Evolutionary conservation across 2,113 vertebrate species (phyloP), one percentile per base, ranked within the genome.

Genomic region (Bubo bubo): DNA sequence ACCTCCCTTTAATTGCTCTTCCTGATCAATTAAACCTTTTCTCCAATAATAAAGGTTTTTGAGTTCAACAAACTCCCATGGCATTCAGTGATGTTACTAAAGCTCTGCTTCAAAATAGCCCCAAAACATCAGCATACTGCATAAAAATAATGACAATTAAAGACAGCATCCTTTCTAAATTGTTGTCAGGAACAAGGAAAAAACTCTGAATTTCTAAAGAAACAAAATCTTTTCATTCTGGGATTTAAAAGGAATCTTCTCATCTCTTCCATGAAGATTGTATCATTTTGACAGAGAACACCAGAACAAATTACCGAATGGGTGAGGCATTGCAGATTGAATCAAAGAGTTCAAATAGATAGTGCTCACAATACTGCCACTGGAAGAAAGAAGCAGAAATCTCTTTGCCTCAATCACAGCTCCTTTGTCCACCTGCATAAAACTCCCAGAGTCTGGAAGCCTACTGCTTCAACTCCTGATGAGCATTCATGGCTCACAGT

Each of bases 391-490:
- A 19, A 91, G 66, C 8, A 49, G 70, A 94, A 95, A 92, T 84
- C 64, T 64, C 86, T 96, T 72, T 72, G 49, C 92, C 62, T 91
- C 76, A 96, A 95, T 97, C 96, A 96, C 70, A 72, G 88, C 73
- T 97, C 92, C 79, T 97, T 96, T 97, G 97, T 96, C 89, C 96
- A 96, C 80, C 64, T 79, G 66, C 43, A 95, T 34, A 92, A 87
- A 95, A 94, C 83, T 64, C 83, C 62, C 62, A 95, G 55, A 91
- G 66, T 41, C 52, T 72, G 70, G 86, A 95, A 82, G 86, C 83
- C 91, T 68, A 92, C 50, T 55, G 85, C 86, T 93, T 79, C 77
- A 84, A 50, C 45, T 95, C 84, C 80, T 95, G 94, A 96, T 94
- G 91, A 95, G 94, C 91, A 95, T 71, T 96, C 73, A 93, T 4